Percentiles rank a stretch among this genome's conserved stretches.
These are phyloP conservation scores for Carcharodon carcharias DNA, from an alignment of 2,797 vertebrate genomes.

Conservation along the genomic window DNA sequence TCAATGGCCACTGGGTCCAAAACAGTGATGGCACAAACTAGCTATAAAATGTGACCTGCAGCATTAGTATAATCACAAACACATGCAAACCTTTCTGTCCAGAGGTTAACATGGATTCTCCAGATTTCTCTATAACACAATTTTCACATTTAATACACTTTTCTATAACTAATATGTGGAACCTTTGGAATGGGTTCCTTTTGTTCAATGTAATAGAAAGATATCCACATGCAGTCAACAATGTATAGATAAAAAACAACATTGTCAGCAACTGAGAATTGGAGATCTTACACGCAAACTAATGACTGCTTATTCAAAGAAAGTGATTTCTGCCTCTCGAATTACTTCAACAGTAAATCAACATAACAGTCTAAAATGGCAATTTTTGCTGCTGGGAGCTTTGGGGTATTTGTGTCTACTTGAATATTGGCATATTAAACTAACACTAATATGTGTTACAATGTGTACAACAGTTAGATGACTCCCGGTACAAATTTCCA, in stretches of 20 bases:
- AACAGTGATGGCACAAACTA: slow-evolving; percentile 35
- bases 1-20: slow-evolving; percentile 32
- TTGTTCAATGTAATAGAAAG: no score
- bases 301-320: not conserved
- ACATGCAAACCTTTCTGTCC: slow-evolving; percentile 29
- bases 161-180: not conserved
- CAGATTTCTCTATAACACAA: slow-evolving; percentile 15
- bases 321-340: slow-evolving; percentile 3
- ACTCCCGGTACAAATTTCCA: not conserved
- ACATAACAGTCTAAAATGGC: not conserved
- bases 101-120: slow-evolving; percentile 36
- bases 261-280: not conserved
- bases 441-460: not conserved
- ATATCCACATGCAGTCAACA: not conserved
- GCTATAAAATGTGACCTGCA: slow-evolving; percentile 35
- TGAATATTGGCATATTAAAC: not conserved
- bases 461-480: not conserved
- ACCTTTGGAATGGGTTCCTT: not conserved
- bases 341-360: not conserved
- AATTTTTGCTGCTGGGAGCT: not conserved
- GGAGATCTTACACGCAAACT: not conserved
- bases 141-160: slow-evolving; percentile 23
- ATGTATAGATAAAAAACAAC: not conserved
- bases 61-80: slow-evolving; percentile 34
- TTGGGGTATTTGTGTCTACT: not conserved